phyloP scores from a whole-genome alignment of 2,888 invertebrate species.

The Heliconius sara region DNA sequence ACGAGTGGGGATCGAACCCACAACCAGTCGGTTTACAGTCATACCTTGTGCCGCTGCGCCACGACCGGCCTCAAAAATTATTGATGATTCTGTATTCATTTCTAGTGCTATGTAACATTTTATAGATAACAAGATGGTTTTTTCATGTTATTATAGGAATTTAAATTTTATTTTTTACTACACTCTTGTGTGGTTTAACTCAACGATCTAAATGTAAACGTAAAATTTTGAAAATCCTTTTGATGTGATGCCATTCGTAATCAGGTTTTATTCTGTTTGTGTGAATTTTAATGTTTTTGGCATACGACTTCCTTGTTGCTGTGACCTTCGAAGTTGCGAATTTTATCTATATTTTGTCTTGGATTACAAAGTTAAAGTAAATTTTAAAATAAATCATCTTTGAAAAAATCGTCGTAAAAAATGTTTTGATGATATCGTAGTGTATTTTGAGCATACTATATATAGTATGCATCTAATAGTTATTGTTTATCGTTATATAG shows the following conservation, averaged over 20 bases:
- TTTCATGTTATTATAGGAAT: no score
- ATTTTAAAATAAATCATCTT: neutral
- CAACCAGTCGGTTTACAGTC: no score
- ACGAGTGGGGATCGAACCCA: no score
- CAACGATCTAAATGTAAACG: neutral
- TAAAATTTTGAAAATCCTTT: neutral
- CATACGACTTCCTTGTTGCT: conserved; percentile 7
- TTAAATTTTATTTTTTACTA: neutral
- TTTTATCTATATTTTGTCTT: neutral
- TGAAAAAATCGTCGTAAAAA: no score
- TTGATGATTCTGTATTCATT: no score
- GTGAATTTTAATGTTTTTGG: conserved; percentile 11
- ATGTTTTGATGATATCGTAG: neutral
- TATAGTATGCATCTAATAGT: neutral
- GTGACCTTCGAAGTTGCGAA: conserved; percentile 1
- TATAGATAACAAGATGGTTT: no score
- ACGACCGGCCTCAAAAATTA: no score
- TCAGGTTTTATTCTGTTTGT: conserved; percentile 6
- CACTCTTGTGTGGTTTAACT: neutral
- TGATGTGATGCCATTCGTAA: conserved; percentile 20
- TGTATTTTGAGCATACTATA: neutral
- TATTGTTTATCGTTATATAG: no score
- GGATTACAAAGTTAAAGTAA: neutral
- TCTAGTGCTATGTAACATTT: no score
- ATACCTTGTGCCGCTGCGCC: no score